These are phyloP conservation scores for Panzeria rudis DNA, from an alignment of 2,888 invertebrate species.

Conservation along the genomic window DNA sequence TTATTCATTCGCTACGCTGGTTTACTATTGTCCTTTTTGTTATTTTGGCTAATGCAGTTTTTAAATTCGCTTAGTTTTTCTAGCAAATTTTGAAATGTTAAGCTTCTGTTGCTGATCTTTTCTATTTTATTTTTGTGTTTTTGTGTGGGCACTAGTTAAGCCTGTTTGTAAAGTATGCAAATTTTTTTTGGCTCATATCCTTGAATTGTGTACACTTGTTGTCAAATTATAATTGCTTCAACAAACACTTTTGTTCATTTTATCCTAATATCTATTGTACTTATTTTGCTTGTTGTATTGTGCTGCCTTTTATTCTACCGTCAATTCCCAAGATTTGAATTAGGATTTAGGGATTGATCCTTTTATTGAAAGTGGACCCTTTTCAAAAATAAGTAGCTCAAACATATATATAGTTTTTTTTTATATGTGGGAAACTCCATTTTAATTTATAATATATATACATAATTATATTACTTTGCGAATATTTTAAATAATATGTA, in stretches of 20 bases:
- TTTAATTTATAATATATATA: neutral
- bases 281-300: slow-evolving; percentile 9
- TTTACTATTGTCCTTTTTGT: slow-evolving; percentile 51
- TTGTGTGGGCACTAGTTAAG: slow-evolving; percentile 18
- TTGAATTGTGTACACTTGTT: slow-evolving; percentile 39
- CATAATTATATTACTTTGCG: too few species aligned
- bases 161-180: slow-evolving; percentile 11
- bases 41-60: slow-evolving; percentile 31
- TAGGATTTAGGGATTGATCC: slow-evolving; percentile 45
- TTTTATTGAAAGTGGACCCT: slow-evolving; percentile 37
- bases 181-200: slow-evolving; percentile 13
- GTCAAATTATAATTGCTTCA: slow-evolving; percentile 62
- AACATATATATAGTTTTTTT: neutral
- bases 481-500: too few species aligned
- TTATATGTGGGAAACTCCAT: neutral
- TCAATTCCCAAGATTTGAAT: slow-evolving; percentile 34
- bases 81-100: slow-evolving; percentile 39
- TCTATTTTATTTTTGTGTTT: neutral
- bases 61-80: slow-evolving; percentile 35
- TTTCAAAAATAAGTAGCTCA: neutral
- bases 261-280: neutral
- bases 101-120: slow-evolving; percentile 53
- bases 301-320: neutral
- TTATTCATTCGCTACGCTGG: slow-evolving; percentile 72
- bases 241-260: slow-evolving; percentile 26